Evolutionary conservation across 2,113 vertebrate genomes (phyloP), one percentile per base, ranked within the genome.

Genomic region (Ploceus nigricollis): DNA sequence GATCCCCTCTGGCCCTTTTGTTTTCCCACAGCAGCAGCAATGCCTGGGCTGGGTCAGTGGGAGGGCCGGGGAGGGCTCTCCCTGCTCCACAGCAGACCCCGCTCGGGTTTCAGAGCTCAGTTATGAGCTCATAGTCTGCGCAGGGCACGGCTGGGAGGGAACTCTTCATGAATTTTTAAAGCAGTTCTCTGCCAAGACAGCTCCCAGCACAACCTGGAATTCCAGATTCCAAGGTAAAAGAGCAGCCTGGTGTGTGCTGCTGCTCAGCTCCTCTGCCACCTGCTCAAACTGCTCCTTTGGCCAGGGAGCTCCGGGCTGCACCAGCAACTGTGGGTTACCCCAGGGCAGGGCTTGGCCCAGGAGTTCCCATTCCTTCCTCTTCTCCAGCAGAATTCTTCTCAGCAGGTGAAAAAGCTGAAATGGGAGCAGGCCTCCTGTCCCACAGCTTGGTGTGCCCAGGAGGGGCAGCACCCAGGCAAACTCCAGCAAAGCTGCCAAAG

Each of bases 81-180:
- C 93, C n/a, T n/a, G n/a, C n/a, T n/a, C n/a, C n/a, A n/a, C n/a
- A n/a, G n/a, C n/a, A 70, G 92, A 90, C 85, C 91, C 98, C 94
- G 95, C 96, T 97, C 92, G 54, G 95, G 97, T 98, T 97, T 97
- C 97, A 97, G 42, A 40, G 76, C 22, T 89, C 61, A 50, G 72
- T 31, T 94, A 97, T 98, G 98, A 98, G 97, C 97, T 98, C 98
- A 98, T 95, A 40, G 88, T 92, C 96, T 97, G 56, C 35, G 40
- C 58, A 20, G 22, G 89, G 77, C 96, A 82, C 89, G 93, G 73
- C 90, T 58, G 82, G 15, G 79, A 94, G 91, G 88, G 71, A 85
- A 87, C 83, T 71, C 89, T 61, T 48, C 68, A 96, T 92, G 42
- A 75, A 95, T 95, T 96, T 96, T 93, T 96, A 94, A 96, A 91